phyloP scores from a whole-genome alignment of 1,140 invertebrate genomes.

The Monomorium pharaonis region DNA sequence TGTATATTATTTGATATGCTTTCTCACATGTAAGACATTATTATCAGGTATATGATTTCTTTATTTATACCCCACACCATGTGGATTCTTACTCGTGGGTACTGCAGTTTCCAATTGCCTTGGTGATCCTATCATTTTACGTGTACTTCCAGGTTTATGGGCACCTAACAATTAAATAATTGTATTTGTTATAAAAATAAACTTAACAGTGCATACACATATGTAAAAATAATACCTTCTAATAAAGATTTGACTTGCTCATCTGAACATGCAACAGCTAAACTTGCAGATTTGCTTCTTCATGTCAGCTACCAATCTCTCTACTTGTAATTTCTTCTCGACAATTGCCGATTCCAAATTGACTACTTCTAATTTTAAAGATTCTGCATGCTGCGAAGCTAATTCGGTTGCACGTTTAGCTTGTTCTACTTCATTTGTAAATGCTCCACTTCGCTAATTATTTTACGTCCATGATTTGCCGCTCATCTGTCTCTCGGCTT shows the following conservation, averaged over 20 bases:
- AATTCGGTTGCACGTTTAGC: constrained; percentile 92
- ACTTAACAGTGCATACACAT: neutral
- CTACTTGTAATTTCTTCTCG: constrained; percentile 94
- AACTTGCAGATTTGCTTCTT: constrained; percentile 95
- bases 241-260: constrained; percentile 93
- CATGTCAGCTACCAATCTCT: constrained; percentile 94
- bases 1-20: constrained; percentile 50
- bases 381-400: constrained; percentile 92
- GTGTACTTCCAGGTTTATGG: constrained; percentile 93
- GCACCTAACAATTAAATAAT: constrained; percentile 86
- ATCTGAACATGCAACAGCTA: constrained; percentile 91
- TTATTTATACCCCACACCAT: constrained; percentile 95
- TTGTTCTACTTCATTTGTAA: constrained; percentile 93
- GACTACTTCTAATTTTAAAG: constrained; percentile 91
- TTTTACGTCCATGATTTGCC: constrained; percentile 90
- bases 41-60: constrained; percentile 38
- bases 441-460: constrained; percentile 92
- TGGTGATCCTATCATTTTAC: constrained; percentile 95
- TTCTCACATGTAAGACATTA: constrained; percentile 23
- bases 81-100: constrained; percentile 97
- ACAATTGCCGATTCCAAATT: constrained; percentile 92
- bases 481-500: constrained; percentile 87
- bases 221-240: constrained; percentile 86
- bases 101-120: constrained; percentile 96
- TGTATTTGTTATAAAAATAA: constrained; percentile 1